phyloP scores from a whole-genome alignment of 2,797 vertebrate species.

The Percopsis omiscomaycus region DNA sequence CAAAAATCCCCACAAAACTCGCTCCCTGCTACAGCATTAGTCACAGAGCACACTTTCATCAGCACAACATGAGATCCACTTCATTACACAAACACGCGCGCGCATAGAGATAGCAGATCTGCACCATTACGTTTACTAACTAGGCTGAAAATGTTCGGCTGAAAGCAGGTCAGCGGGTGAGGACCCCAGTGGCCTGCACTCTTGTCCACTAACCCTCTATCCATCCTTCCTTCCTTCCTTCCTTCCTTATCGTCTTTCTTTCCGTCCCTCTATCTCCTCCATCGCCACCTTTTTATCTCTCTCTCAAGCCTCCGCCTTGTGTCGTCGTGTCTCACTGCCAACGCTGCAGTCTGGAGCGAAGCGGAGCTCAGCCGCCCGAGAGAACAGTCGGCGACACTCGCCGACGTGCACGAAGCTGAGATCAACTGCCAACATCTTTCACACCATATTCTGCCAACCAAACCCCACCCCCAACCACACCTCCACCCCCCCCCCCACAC shows the following conservation, averaged over 20 bases:
- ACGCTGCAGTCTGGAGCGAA: conserved; percentile 21
- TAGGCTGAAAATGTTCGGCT: conserved; percentile 46
- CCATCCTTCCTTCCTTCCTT: background rate
- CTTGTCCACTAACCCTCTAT: background rate
- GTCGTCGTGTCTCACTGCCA: conserved; percentile 20
- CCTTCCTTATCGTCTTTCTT: conserved; percentile 11
- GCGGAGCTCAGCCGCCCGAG: conserved; percentile 39
- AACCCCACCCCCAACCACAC: background rate
- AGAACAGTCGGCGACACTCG: conserved; percentile 24
- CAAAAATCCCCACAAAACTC: conserved; percentile 52
- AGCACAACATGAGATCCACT: conserved; percentile 43
- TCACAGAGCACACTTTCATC: conserved; percentile 40
- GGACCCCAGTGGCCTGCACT: conserved; percentile 16
- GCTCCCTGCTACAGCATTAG: conserved; percentile 29
- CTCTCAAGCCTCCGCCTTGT: conserved; percentile 14
- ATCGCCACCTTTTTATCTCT: background rate
- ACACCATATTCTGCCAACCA: background rate
- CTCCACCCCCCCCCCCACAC: no score
- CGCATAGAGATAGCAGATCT: conserved; percentile 8
- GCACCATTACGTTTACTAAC: conserved; percentile 55
- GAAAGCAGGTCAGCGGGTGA: conserved; percentile 35
- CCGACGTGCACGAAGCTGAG: background rate
- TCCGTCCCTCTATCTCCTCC: conserved; percentile 8
- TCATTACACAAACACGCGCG: conserved; percentile 44
- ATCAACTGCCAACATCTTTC: no score